Evolutionary conservation across 2,113 vertebrate genomes (phyloP).

Genomic region (Ceyx cyanopectus): DNA sequence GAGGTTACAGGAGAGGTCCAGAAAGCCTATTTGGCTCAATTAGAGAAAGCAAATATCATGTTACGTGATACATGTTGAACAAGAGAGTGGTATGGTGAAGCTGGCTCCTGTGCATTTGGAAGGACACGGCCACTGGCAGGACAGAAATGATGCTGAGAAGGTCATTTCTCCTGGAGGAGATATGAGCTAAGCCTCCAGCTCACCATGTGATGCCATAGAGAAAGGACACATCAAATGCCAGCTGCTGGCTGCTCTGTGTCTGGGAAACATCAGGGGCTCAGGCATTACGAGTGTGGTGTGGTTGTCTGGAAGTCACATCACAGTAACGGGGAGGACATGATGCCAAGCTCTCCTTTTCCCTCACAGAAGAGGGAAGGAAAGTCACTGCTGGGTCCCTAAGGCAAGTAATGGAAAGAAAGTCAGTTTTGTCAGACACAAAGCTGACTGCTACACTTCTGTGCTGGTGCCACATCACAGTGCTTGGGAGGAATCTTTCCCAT

Average conservation of each 20-base stretch:
- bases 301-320: background rate
- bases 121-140: background rate
- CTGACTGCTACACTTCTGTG: background rate
- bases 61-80: accelerated
- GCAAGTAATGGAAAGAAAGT: background rate
- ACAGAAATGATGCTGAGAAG: background rate
- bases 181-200: background rate
- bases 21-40: background rate
- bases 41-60: background rate
- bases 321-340: background rate
- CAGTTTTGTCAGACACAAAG: background rate
- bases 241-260: background rate
- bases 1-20: background rate
- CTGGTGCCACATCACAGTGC: background rate
- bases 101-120: background rate
- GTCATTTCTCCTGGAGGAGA: background rate
- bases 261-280: background rate
- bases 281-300: accelerated
- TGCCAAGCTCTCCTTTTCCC: background rate
- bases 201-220: accelerated
- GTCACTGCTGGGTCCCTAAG: accelerated
- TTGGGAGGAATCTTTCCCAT: background rate
- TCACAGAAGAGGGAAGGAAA: background rate
- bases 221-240: background rate
- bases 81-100: background rate